Evolutionary conservation across 2,113 vertebrate species (phyloP), one percentile per base, ranked within the genome.

Genomic region (Elephas maximus): DNA sequence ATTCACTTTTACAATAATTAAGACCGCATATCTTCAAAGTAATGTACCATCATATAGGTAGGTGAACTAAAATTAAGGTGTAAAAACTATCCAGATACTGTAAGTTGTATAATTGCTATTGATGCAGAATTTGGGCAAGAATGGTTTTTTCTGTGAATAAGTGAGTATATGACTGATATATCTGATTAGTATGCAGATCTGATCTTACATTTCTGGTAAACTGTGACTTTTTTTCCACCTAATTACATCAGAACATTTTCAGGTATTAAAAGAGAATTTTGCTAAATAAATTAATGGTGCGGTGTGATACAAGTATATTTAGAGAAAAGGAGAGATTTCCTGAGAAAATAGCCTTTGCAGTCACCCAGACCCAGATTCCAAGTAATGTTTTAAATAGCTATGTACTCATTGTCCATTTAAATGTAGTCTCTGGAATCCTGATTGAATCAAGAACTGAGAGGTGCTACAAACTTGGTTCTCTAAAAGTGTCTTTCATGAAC

Each of bases 311-410:
- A 96, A 51, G n/a, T 78, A 78, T 45, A 79, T 93, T 78, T 28
- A 9, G 84, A 97, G 67, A 88, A 60, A 85, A 93, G 82, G n/a
- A 96, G 44, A 69, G 74, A 67, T 94, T 94, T 93, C 51, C 88
- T 98, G 84, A 97, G 91, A 97, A 97, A 98, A 98, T 96, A 91
- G 21, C 7, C 8, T 37, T 97, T 89, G 85, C 78, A 96, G 90
- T 96, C 91, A 96, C 4, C n/a, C 88, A 82, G 69, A 93, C 71
- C 28, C 71, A 96, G 88, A 90, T 23, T 45, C 5, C 44, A 81
- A 81, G 53, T 76, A 90, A 48, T 62, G 4, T 37, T 92, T 96
- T 71, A 73, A 60, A 69, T 57, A 74, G 3, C 2, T 45, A 5
- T 57, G 24, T n/a, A 51, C 20, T 60, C 17, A 33, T 44, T 85